Evolutionary conservation across 2,888 invertebrate species (phyloP).

Genomic region (Ormyrus nitidulus): DNA sequence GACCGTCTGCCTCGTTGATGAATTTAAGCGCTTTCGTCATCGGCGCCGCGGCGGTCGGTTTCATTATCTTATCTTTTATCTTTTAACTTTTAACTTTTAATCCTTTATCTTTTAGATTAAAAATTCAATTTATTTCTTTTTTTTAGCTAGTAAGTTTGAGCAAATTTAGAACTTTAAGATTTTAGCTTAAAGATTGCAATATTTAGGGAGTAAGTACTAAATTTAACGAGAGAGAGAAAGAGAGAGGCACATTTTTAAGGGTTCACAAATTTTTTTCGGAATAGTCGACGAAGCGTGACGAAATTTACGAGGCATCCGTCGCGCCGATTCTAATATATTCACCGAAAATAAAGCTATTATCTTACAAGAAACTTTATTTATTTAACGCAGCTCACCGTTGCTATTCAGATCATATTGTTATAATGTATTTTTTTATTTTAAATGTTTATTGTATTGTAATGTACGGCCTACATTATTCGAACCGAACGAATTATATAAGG

Average conservation of each 20-base stretch:
- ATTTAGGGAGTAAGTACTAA: too few species aligned
- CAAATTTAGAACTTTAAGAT: too few species aligned
- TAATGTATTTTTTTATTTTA: conserved; percentile 53
- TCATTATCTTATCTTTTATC: too few species aligned
- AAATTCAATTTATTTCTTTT: too few species aligned
- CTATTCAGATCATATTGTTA: conserved; percentile 45
- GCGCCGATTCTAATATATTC: neutral
- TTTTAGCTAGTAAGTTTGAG: too few species aligned
- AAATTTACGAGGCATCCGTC: conserved; percentile 31
- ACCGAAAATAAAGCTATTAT: conserved; percentile 22
- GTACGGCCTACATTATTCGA: conserved; percentile 13
- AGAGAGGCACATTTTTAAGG: neutral
- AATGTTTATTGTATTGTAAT: conserved; percentile 51
- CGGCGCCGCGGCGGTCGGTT: too few species aligned
- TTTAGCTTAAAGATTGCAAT: too few species aligned
- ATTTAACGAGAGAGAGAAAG: neutral
- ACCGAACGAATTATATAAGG: conserved; percentile 6
- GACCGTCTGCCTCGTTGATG: neutral
- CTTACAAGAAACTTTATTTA: conserved; percentile 27
- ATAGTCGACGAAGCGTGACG: conserved; percentile 20
- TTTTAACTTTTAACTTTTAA: too few species aligned
- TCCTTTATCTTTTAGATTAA: too few species aligned
- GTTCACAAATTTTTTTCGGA: too few species aligned
- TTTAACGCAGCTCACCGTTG: conserved; percentile 21
- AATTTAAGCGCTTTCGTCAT: too few species aligned